Evolutionary conservation across 2,113 vertebrate genomes (phyloP), one percentile per base, ranked within the genome.

Genomic region (Galbula dea): DNA sequence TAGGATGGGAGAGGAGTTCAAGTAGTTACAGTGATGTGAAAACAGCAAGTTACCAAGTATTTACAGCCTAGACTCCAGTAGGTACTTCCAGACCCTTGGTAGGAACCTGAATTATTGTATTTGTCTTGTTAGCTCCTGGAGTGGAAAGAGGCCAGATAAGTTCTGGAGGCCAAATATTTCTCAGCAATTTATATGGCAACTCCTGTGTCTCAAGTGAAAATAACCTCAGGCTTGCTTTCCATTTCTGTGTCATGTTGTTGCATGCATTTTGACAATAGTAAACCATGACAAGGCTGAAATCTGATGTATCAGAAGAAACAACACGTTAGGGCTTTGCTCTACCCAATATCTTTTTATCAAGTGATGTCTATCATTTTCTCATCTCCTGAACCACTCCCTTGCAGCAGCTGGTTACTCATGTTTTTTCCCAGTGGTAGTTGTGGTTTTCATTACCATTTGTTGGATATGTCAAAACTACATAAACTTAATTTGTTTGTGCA

Each of bases 101-200:
- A 4, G 37, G 51, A 83, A 24, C 11, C 52, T 58, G 45, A 73
- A 34, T 34, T 54, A 37, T 57, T 74, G 37, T 58, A 36, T 63
- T 93, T 65, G 17, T 83, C 72, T 87, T 83, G 14, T 86, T 91
- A 55, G 13, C 48, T 77, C 58, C 62, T 62, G 77, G 69, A 68
- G 26, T 66, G 36, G 92, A 91, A 86, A 86, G 63, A 89, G 45
- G 55, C 41, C 55, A 73, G 57, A 11, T 37, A 75, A 79, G 1
- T 65, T 85, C 83, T 93, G 48, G 76, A 93, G 69, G 69, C 88
- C 79, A 95, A 96, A 78, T 66, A 92, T n/a, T 92, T 83, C 80
- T 94, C 78, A 75, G 41, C 37, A 90, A 95, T 95, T 94, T 95
- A 89, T 29, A 4, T 45, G 54, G 79, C 55, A 91, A 7, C 86